These are phyloP conservation scores for Drosophila algonquin DNA, from an alignment of 2,888 invertebrate genomes.

Conservation along the genomic window DNA sequence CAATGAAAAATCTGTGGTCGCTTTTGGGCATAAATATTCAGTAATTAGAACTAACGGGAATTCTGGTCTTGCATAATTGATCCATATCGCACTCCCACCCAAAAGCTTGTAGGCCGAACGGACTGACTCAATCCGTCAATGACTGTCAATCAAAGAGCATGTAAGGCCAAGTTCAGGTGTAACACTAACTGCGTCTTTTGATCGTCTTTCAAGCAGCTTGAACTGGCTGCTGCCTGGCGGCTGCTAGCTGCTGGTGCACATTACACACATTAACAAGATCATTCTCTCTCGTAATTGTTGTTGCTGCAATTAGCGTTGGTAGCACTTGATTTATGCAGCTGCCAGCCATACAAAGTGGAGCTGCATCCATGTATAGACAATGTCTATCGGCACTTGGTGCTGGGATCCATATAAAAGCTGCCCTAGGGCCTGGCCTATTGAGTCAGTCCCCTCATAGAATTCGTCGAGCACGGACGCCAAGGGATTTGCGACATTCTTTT, in stretches of 20 bases:
- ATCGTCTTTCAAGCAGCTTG: conserved; percentile 3
- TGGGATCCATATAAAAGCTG: conserved; percentile 59
- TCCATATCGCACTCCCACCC: conserved; percentile 7
- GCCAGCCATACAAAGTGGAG: conserved; percentile 42
- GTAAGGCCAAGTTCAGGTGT: conserved; percentile 39
- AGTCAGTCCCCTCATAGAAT: conserved; percentile 55
- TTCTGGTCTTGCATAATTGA: not conserved
- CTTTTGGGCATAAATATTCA: too few relatives aligned
- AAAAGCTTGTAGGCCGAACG: conserved; percentile 7
- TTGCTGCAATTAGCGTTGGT: conserved; percentile 61
- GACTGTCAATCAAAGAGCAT: conserved; percentile 24
- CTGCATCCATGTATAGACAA: conserved; percentile 71
- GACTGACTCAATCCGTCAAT: conserved; percentile 1
- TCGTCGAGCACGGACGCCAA: conserved; percentile 41
- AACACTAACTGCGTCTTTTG: conserved; percentile 45
- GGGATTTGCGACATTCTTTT: conserved; percentile 17
- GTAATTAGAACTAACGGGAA: too few relatives aligned
- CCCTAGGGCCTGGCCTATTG: conserved; percentile 52
- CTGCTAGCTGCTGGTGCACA: conserved; percentile 21
- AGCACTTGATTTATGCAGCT: conserved; percentile 55
- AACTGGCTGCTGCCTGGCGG: conserved; percentile 8
- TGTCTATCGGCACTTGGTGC: conserved; percentile 36
- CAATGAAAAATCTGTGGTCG: not conserved
- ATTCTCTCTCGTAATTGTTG: conserved; percentile 52
- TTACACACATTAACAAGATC: conserved; percentile 48